These are phyloP conservation scores for Metridium senile DNA, from an alignment of 92 coral and sea anemone species.

Conservation along the genomic window DNA sequence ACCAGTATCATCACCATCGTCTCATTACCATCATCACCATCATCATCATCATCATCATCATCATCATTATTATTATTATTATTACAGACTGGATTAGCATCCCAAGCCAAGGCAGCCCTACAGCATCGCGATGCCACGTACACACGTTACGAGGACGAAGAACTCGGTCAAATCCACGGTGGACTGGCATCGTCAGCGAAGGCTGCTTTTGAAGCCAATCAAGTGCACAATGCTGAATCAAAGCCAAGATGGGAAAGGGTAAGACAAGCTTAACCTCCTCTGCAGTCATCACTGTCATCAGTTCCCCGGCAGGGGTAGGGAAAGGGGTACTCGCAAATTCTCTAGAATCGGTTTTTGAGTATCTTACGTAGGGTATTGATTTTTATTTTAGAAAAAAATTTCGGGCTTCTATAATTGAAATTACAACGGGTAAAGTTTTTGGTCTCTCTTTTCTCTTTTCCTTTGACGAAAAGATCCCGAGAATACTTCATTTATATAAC, in stretches of 20 bases:
- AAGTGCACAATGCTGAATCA: conserved; percentile 49
- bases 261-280: background rate
- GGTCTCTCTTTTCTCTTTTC: no score
- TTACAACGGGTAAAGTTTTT: no score
- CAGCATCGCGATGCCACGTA: conserved; percentile 13
- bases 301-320: no score
- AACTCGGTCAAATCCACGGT: conserved; percentile 48
- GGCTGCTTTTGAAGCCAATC: conserved; percentile 56
- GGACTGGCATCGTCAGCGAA: conserved; percentile 69
- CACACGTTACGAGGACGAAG: conserved; percentile 43
- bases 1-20: no score
- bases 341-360: no score
- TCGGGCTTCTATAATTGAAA: no score
- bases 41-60: background rate
- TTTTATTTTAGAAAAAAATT: no score
- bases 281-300: background rate
- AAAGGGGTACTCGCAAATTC: no score
- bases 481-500: no score
- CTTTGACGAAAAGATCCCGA: no score
- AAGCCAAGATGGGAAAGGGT: conserved; percentile 34
- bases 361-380: no score
- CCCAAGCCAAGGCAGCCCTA: conserved; percentile 67
- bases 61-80: background rate
- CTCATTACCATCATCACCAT: no score
- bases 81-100: conserved; percentile 70